These are phyloP conservation scores for Phrynocephalus guinanensis DNA, from an alignment of 2,797 vertebrate species.

Conservation along the genomic window DNA sequence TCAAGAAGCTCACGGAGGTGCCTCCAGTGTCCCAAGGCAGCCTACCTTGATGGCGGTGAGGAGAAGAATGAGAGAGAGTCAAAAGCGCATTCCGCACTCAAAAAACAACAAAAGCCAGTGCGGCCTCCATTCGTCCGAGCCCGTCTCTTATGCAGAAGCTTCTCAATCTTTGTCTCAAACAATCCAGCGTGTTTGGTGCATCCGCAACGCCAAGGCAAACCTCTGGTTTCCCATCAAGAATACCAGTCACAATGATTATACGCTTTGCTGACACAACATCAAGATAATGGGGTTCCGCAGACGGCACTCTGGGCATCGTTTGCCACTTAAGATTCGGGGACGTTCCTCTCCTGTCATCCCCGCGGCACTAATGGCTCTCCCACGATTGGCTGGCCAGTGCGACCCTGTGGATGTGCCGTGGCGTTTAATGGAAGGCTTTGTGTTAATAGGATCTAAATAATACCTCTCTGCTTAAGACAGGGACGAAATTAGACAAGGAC, in stretches of 20 bases:
- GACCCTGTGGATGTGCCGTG: conserved; percentile 44
- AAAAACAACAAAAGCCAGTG: no score
- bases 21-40: no score
- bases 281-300: conserved; percentile 25
- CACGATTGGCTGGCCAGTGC: neutral
- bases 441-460: conserved; percentile 56
- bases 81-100: no score
- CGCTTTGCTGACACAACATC: conserved; percentile 33
- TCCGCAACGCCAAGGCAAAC: conserved; percentile 7
- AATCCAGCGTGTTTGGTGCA: neutral
- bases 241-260: conserved; percentile 61
- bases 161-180: neutral
- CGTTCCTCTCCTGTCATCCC: conserved; percentile 52
- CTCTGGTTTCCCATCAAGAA: conserved; percentile 11
- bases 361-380: conserved; percentile 44
- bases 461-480: conserved; percentile 31
- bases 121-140: neutral
- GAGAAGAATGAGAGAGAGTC: neutral
- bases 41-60: no score
- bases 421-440: conserved; percentile 45
- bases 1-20: no score
- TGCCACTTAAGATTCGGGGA: conserved; percentile 35
- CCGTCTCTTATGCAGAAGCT: neutral
- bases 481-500: conserved; percentile 37
- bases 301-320: conserved; percentile 8